Base-by-base conservation (phyloP, 2,113 vertebrate species). In the Megaceryle torquata region DNA sequence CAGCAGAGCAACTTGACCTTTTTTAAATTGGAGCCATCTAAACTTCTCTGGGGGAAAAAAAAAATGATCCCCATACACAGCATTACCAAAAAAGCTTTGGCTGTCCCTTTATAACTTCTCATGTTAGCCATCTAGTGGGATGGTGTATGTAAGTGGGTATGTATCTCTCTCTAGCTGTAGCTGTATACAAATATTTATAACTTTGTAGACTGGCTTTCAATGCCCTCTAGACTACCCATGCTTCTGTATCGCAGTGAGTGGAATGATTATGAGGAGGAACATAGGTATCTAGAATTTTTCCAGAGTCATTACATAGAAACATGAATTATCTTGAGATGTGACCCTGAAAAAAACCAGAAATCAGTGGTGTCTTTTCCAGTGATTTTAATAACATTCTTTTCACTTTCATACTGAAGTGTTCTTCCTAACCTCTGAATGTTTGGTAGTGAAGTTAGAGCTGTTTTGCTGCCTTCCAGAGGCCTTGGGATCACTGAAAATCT, bases 11-110 rank as follows among this genome's bases (percentile, higher is more conserved):
- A 65, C 44, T 15, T 81, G 31, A 48, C 48, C 33, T 54, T 50
- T 35, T 81, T 70, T 48, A 61, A 70, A 50, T 31, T 41, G 64
- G 44, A 51, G 7, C 4, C 43, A 41, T 37, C 22, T 69, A 24
- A 31, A 44, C 29, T 63, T 61, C 64, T 72, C 1, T 1, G 20
- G 6, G 5, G 28, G 16, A 7, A 2, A 3, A 6, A 6, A 5
- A 7, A 56, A 7, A 7, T 56, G 24, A 51, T 65, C 5, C 13
- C n/a, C 8, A 15, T 53, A n/a, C 26, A 29, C 11, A 37, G 15
- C 1, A 0, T 65, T 54, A 60, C 24, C 14, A 7, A 67, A 26
- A 65, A 9, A 53, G 11, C 33, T 75, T 69, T 65, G 37, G 29
- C 19, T 81, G 48, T 65, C 29, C 4, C n/a, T 77, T 53, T 65